These are phyloP conservation scores for Macrotus californicus DNA, from an alignment of 2,113 vertebrate species.

Conservation along the genomic window DNA sequence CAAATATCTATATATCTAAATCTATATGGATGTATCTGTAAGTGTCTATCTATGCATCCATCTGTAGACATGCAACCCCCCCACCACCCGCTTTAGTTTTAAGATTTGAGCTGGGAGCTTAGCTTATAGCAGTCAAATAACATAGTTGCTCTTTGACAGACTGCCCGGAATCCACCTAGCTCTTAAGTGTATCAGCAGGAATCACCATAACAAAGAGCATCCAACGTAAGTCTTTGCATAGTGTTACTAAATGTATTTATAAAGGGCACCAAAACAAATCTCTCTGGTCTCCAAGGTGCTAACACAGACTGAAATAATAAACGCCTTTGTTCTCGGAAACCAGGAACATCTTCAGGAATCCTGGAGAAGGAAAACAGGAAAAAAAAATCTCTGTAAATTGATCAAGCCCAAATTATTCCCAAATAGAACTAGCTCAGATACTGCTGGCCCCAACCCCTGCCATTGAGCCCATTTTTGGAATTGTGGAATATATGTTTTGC, in stretches of 20 bases:
- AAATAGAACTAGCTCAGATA: background rate
- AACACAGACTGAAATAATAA: slow-evolving; percentile 29
- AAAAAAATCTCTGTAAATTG: background rate
- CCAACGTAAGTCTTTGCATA: background rate
- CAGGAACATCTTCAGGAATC: slow-evolving; percentile 18
- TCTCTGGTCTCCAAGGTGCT: slow-evolving; percentile 30
- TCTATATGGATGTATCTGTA: background rate
- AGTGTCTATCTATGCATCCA: background rate
- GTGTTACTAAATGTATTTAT: background rate
- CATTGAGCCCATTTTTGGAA: background rate
- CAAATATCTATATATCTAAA: background rate
- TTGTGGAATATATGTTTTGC: background rate
- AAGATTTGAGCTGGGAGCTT: background rate
- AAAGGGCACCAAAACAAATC: background rate
- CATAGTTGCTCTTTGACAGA: background rate
- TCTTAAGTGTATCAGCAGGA: background rate
- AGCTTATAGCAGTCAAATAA: background rate
- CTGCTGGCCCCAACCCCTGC: background rate
- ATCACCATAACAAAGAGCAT: slow-evolving; percentile 13
- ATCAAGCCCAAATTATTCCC: background rate
- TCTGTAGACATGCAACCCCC: background rate
- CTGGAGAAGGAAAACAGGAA: background rate
- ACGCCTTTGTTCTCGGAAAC: slow-evolving; percentile 24
- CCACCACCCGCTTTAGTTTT: background rate
- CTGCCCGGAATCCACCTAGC: background rate